These are phyloP conservation scores for Lasioglossum leucozonium DNA, from an alignment of 2,888 invertebrate genomes.

Conservation along the genomic window DNA sequence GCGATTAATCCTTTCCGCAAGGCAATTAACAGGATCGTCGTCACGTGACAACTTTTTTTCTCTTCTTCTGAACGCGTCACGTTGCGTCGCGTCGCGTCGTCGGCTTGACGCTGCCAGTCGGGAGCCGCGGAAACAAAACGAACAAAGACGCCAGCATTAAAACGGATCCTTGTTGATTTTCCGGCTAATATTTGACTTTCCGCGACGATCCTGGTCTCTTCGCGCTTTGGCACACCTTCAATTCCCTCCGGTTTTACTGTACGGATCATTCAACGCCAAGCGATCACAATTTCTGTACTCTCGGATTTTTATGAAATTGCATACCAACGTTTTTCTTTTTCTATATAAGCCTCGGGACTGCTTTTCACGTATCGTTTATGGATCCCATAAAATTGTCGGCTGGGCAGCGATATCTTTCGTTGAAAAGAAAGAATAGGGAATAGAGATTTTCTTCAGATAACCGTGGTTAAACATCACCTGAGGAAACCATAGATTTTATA, in stretches of 20 bases:
- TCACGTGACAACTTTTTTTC: constrained; percentile 9
- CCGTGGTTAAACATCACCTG: too few relatives aligned
- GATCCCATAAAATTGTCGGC: too few relatives aligned
- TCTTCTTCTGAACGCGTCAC: not conserved
- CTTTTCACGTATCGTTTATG: too few relatives aligned
- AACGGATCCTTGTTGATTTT: not conserved
- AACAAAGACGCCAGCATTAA: not conserved
- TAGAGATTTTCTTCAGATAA: too few relatives aligned
- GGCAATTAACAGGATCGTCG: constrained; percentile 33
- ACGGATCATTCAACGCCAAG: too few relatives aligned
- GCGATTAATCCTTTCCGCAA: constrained; percentile 43
- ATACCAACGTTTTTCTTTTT: too few relatives aligned
- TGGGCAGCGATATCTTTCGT: too few relatives aligned
- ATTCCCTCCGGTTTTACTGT: not conserved
- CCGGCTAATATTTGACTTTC: not conserved
- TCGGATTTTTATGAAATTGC: too few relatives aligned
- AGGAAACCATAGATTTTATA: too few relatives aligned
- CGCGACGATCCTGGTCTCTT: not conserved
- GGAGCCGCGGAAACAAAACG: not conserved
- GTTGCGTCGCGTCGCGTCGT: not conserved
- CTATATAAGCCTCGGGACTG: too few relatives aligned
- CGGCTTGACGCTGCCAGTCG: not conserved
- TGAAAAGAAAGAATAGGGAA: too few relatives aligned
- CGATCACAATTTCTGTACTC: too few relatives aligned
- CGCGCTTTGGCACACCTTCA: not conserved